Evolutionary conservation across 2,113 vertebrate species (phyloP), one percentile per base, ranked within the genome.

Genomic region (Leptodactylus fuscus): DNA sequence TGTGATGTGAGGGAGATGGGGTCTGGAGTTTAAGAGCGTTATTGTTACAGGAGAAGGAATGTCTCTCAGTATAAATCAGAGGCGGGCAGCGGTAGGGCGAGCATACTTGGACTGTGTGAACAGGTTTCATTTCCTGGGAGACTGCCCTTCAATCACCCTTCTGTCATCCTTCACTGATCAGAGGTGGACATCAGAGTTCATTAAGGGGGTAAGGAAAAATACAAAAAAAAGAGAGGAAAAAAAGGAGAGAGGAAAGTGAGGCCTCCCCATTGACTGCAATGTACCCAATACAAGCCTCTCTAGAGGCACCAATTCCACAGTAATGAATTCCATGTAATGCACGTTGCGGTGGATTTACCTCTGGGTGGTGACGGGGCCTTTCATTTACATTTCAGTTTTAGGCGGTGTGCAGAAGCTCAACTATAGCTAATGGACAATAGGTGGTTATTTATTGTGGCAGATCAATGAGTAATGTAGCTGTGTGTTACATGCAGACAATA

Each of bases 181-280:
- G 92, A 93, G 92, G 93, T 93, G 93, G 92, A 93, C 92, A 93
- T 93, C 91, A 92, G 91, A 93, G 92, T 93, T 93, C 92, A 93
- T 93, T 93, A 93, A 92, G 89, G 92, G 90, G 89, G 91, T 81
- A 93, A 91, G 92, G 89, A 92, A 83, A 83, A 74, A 22, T 90
- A 90, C 27, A 91, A 92, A 91, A 65, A 91, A 91, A 89, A 89
- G 90, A 55, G 7, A 58, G 51, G 4, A 55, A 58, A 15, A 65
- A 65, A 36, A 91, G 91, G 89, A 89, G 90, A 58, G 32, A 60
- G 53, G 11, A 60, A 60, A 62, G 15, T 7, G 22, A 62, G 90
- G 89, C 90, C 92, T 91, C 88, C 91, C 83, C 87, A 87, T 87
- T 88, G 89, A 87, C 88, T 91, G 91, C 92, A 92, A 90, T 91